Base-by-base conservation (phyloP, 1,140 invertebrate species). In the Babylonia areolata region DNA sequence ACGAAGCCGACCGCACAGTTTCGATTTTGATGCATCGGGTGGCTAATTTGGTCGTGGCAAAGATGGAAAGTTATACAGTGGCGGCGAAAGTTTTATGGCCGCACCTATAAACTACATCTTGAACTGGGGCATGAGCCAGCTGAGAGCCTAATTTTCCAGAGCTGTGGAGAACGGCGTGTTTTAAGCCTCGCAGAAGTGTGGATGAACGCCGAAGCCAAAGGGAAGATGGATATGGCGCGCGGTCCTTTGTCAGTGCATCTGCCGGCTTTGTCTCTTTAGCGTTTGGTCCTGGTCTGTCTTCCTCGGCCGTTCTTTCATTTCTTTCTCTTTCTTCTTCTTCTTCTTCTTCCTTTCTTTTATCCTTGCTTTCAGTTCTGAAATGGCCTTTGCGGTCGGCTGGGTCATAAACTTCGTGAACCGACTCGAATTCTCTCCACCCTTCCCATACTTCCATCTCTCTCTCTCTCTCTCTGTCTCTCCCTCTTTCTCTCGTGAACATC, bases 21-120 rank as follows among this genome's bases (percentile, higher is more conserved):
- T 40, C 28, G 40, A 42, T 28, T 79, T 79, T 79, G 77, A 79
- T 46, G 77, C 39, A 79, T 79, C 77, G 42, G 2, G 77, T 5
- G 20, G 23, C 77, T 31, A 28, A 39, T 79, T 79, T 79, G 28
- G 77, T 23, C 37, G 20, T 42, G 39, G 77, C 77, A 79, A 20
- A 42, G 39, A 37, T 23, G 23, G 15, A 77, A 33, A 31, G 39
- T 28, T 39, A 79, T 40, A 42, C 77, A 51, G 46, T 79, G 6
- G 20, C 31, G 39, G 37, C 37, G 39, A 42, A 79, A 42, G 39
- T 6, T 46, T 46, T 79, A 46, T 3, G 40, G 37, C 23, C 37
- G 23, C 20, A 42, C 42, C 77, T 73, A 73, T 35, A 73, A n/a
- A 69, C 23, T 69, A 51, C 46, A 51, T 51, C 46, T 51, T 51